phyloP scores from a whole-genome alignment of 2,113 vertebrate genomes.

The Chlorodrepanis virens region DNA sequence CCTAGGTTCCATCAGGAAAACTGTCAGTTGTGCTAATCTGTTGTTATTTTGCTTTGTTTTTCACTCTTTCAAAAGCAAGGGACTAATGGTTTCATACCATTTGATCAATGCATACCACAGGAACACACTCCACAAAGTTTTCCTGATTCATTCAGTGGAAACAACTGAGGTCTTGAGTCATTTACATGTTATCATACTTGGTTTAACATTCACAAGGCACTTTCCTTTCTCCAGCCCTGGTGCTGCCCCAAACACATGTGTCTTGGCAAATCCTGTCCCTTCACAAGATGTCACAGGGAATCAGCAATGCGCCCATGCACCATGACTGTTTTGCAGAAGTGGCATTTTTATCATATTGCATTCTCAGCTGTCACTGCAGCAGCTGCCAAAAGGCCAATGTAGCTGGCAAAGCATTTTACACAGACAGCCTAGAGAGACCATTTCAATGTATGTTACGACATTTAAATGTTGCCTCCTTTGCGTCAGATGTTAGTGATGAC shows the following conservation, averaged over 20 bases:
- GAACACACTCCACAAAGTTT: not conserved
- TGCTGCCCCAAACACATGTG: not conserved
- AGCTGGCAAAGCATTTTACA: not conserved
- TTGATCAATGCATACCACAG: not conserved
- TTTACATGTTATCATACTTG: not conserved
- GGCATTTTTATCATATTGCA: slow-evolving; percentile 10
- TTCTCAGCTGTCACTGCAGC: slow-evolving; percentile 14
- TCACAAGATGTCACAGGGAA: not conserved
- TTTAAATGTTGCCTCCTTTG: not conserved
- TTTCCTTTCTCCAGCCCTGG: not conserved
- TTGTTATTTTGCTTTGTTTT: not conserved
- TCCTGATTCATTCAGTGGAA: not conserved
- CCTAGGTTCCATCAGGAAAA: not conserved
- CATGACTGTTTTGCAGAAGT: slow-evolving; percentile 3
- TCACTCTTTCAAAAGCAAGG: not conserved
- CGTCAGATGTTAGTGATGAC: not conserved
- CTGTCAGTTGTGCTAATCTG: not conserved
- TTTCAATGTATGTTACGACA: not conserved
- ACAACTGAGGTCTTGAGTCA: not conserved
- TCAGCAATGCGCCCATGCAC: not conserved
- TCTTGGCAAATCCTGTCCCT: not conserved
- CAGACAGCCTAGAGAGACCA: not conserved
- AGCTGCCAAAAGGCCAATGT: not conserved
- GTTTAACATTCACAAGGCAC: not conserved
- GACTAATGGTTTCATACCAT: not conserved